Conservation (phyloP, 2,113 vertebrate genomes). For the Toxostoma redivivum region DNA sequence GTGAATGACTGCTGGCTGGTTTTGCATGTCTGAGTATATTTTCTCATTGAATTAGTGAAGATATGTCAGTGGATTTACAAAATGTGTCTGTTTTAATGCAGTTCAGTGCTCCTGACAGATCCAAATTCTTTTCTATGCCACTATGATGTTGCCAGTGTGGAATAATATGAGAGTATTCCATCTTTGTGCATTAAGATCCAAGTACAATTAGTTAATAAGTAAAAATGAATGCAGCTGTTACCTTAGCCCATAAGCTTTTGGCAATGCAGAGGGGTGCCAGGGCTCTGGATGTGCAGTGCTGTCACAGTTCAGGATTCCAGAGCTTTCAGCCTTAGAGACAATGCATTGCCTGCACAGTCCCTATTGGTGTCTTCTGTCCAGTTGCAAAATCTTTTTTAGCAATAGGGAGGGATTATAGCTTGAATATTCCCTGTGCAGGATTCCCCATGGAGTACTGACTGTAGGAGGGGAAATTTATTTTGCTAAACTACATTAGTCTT, state of each 20-base stretch:
- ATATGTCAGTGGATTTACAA: not conserved
- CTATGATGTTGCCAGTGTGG: not conserved
- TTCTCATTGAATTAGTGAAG: not conserved
- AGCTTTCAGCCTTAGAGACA: not conserved
- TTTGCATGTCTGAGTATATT: not conserved
- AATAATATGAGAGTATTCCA: slow-evolving; percentile 14
- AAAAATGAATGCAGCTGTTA: not conserved
- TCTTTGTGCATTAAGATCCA: slow-evolving; percentile 6
- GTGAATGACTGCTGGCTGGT: not conserved
- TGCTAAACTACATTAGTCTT: not conserved
- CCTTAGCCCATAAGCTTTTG: not conserved
- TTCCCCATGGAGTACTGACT: not conserved
- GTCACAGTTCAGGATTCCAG: not conserved
- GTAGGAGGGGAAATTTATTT: not conserved
- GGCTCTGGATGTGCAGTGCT: not conserved
- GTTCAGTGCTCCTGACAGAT: not conserved
- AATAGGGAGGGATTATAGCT: not conserved
- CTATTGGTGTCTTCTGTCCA: not conserved
- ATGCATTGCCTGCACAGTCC: not conserved
- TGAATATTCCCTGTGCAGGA: not conserved
- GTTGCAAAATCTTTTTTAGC: not conserved
- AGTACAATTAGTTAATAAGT: slow-evolving; percentile 35
- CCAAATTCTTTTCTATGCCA: not conserved
- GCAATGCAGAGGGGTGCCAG: not conserved
- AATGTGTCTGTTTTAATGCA: slow-evolving; percentile 13